Conservation (phyloP, 1,140 invertebrate species). For the Monochamus saltuarius region DNA sequence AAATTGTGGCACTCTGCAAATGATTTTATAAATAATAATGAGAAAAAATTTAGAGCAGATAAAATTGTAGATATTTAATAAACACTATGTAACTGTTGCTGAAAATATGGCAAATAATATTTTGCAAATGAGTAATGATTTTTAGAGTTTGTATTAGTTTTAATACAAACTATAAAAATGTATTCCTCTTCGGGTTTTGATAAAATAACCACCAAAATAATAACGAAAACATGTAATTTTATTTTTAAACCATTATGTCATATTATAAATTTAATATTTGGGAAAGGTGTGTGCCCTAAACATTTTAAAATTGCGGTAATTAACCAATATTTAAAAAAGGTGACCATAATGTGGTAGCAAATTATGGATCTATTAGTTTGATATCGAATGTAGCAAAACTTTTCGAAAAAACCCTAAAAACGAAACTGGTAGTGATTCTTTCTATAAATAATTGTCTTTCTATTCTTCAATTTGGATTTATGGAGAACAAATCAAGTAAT, state of each 20-base stretch:
- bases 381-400: too few relatives aligned
- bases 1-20: not conserved
- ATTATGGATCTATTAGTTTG: slow-evolving; percentile 12
- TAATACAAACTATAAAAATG: not conserved
- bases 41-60: not conserved
- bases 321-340: slow-evolving; percentile 8
- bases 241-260: too few relatives aligned
- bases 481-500: not conserved
- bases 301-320: slow-evolving; percentile 11
- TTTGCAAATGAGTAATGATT: not conserved
- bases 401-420: slow-evolving; percentile 6
- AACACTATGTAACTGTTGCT: too few relatives aligned
- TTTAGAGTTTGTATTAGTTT: not conserved
- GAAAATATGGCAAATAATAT: slow-evolving; percentile 3
- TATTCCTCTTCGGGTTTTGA: not conserved
- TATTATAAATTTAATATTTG: not conserved
- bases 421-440: not conserved
- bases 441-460: not conserved
- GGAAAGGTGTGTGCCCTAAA: not conserved
- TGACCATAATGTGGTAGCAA: not conserved
- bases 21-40: not conserved
- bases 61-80: slow-evolving; percentile 1
- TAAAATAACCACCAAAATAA: not conserved
- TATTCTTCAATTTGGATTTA: not conserved
- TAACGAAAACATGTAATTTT: not conserved